Conservation (phyloP, 1,140 invertebrate genomes). For the Drosophila sucinea region DNA sequence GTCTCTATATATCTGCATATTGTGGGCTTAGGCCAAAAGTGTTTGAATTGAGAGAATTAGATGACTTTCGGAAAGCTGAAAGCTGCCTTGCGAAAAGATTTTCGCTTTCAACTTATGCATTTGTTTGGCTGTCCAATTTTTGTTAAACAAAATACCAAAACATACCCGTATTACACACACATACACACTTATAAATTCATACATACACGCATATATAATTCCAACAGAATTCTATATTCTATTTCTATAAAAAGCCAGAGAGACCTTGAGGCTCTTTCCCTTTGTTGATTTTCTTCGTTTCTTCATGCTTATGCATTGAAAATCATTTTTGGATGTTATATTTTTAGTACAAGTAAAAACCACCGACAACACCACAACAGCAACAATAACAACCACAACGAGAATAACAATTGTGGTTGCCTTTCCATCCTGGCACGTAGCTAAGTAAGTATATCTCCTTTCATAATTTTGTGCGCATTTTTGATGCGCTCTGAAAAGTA, state of each 20-base stretch:
- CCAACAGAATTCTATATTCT: conserved; percentile 6
- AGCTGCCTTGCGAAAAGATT: conserved; percentile 55
- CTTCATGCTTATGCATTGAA: conserved; percentile 20
- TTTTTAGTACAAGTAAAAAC: conserved; percentile 51
- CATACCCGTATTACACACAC: conserved; percentile 29
- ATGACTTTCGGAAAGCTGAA: conserved; percentile 52
- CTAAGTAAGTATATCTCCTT: conserved; percentile 32
- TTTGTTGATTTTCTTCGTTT: conserved; percentile 14
- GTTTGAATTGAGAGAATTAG: conserved; percentile 75
- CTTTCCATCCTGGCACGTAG: conserved; percentile 17
- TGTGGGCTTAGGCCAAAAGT: conserved; percentile 48
- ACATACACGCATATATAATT: not conserved
- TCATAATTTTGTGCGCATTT: conserved; percentile 52
- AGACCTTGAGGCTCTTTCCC: conserved; percentile 45
- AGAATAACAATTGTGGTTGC: conserved; percentile 6
- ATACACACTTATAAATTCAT: not conserved
- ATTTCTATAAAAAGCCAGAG: conserved; percentile 34
- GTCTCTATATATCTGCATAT: conserved; percentile 33
- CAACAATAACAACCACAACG: conserved; percentile 20
- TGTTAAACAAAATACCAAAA: conserved; percentile 61
- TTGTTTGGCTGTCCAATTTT: conserved; percentile 70
- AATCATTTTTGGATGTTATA: conserved; percentile 46
- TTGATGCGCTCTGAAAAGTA: conserved; percentile 50
- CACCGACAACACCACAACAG: conserved; percentile 38
- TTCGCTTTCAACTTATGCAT: conserved; percentile 63